Percentiles rank a stretch among this genome's conserved stretches.
These are phyloP conservation scores for Corythornis leucogaster DNA, from an alignment of 2,797 vertebrate genomes.

Conservation along the genomic window DNA sequence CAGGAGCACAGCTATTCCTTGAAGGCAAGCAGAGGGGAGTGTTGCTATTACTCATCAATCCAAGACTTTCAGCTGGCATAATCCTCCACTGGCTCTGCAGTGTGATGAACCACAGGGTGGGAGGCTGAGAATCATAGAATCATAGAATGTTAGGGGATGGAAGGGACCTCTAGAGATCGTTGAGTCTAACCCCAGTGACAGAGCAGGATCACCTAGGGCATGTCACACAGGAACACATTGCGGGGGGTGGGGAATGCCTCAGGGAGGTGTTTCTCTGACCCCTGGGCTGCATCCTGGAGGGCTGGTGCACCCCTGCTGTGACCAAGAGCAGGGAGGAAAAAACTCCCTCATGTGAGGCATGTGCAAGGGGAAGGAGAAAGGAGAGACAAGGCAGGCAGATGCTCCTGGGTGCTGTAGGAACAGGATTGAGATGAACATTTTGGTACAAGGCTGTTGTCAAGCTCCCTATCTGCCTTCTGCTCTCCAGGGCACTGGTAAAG, in stretches of 20 bases:
- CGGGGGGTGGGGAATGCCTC: not conserved
- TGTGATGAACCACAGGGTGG: fast-evolving
- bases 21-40: not conserved
- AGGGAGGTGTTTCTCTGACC: not conserved
- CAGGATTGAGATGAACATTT: fast-evolving
- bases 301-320: not conserved
- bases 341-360: fast-evolving
- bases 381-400: not conserved
- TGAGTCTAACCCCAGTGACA: no score
- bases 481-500: not conserved
- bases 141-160: no score
- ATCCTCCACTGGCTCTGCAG: not conserved
- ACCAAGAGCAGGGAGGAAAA: not conserved
- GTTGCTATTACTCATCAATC: constrained; percentile 45
- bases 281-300: fast-evolving
- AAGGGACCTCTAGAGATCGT: no score
- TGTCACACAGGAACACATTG: no score
- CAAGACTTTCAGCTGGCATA: constrained; percentile 50
- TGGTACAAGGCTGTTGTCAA: not conserved
- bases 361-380: not conserved
- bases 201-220: no score
- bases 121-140: not conserved
- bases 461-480: not conserved
- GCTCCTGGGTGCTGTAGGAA: fast-evolving
- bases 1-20: constrained; percentile 36